Conservation (phyloP, 1,140 invertebrate species). For the Acromyrmex echinatior region DNA sequence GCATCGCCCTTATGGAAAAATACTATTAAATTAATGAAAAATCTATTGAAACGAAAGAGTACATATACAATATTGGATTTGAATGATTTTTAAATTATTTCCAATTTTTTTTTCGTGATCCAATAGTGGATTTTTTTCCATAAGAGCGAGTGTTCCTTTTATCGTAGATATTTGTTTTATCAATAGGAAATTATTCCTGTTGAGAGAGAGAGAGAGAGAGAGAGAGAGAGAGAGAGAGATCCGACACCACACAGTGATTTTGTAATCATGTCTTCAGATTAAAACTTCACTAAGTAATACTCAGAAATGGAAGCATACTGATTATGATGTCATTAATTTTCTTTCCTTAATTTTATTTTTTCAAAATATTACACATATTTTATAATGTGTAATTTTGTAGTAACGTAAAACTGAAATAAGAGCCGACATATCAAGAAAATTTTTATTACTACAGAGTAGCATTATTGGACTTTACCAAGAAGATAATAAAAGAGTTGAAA, state of each 20-base stretch:
- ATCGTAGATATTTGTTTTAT: not conserved
- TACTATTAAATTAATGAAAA: no score
- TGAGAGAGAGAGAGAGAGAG: no score
- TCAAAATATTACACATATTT: not conserved
- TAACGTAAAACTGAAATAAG: not conserved
- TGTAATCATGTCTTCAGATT: not conserved
- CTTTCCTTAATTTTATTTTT: not conserved
- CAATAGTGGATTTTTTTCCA: no score
- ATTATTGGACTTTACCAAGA: not conserved
- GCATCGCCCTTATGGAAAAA: no score
- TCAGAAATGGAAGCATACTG: not conserved
- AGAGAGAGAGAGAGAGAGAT: no score
- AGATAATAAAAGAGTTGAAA: conserved; percentile 1
- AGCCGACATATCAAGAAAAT: not conserved
- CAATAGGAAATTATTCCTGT: not conserved
- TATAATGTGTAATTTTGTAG: not conserved
- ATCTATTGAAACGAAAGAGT: no score
- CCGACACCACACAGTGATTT: not conserved
- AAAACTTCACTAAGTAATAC: not conserved
- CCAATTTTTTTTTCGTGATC: no score
- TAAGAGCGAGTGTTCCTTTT: no score
- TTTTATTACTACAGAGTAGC: not conserved
- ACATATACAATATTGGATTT: no score
- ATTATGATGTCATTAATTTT: not conserved
- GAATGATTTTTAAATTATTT: no score